phyloP scores from a whole-genome alignment of 2,888 invertebrate species.

The Encarsia formosa region DNA sequence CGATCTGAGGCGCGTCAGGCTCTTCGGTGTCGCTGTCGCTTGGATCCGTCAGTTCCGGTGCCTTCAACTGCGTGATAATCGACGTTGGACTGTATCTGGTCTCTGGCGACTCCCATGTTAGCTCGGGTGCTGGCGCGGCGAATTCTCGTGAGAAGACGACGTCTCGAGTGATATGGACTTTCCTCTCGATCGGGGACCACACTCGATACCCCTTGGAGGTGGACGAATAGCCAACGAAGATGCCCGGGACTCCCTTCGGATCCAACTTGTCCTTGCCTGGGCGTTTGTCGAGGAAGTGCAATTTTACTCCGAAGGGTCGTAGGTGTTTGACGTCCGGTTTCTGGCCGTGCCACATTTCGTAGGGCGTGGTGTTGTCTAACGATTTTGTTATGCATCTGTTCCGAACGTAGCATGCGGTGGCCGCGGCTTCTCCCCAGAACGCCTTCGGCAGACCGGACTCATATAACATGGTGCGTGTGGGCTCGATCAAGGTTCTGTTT shows the following conservation, averaged over 20 bases:
- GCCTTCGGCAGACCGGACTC: not conserved
- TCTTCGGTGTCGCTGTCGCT: not conserved
- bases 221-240: not conserved
- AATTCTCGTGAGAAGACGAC: not conserved
- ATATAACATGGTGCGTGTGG: not conserved
- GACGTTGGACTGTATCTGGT: too few species aligned
- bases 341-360: not conserved
- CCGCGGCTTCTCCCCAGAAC: not conserved
- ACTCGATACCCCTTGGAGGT: not conserved
- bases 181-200: not conserved
- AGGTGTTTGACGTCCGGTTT: not conserved
- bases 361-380: not conserved
- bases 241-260: not conserved
- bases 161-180: not conserved
- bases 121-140: too few species aligned
- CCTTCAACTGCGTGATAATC: not conserved
- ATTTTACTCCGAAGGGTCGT: not conserved
- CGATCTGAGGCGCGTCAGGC: too few species aligned
- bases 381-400: not conserved
- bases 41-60: not conserved
- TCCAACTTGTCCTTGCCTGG: not conserved
- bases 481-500: not conserved
- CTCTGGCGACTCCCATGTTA: too few species aligned
- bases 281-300: not conserved
- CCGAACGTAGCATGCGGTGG: not conserved